Base-by-base conservation (phyloP, 2,888 invertebrate genomes). In the Drosophila longiperda region DNA sequence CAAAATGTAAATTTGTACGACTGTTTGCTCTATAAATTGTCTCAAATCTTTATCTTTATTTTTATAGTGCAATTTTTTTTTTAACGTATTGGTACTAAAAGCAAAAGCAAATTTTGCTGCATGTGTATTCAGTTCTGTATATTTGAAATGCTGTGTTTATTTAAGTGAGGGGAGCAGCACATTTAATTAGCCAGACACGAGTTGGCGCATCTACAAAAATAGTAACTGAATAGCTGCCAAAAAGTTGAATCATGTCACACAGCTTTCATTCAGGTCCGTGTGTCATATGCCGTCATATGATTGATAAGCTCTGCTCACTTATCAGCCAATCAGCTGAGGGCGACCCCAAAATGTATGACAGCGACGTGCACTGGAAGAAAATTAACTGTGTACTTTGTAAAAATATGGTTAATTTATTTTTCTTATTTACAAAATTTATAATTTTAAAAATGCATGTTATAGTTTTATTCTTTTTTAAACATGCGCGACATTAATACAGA, bases 181-280 rank as follows among this genome's bases (percentile, higher is more conserved):
- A 75, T 71, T 59, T 45, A 74, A 71, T 71, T 68, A 63, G 67
- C 38, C 49, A 49, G n/a, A 8, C 29, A 60, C 26, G 54, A 36
- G 15, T 69, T 66, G 61, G 77, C 68, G 58, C 68, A 78, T 80
- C 77, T 54, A 66, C 72, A 48, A 12, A 78, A 78, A 78, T 76
- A 78, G 73, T 40, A 49, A n/a, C n/a, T 48, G 36, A 55, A 26
- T 58, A 70, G 69, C 52, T 70, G 66, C 69, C 52, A 78, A 68
- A 61, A 58, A 50, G 20, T 42, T 62, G 36, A 65, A 49, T 33
- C 33, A 12, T 38, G 26, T 8, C 49, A 62, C 33, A 9, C 20
- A 11, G 38, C 7, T 42, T 69, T 62, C 66, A 36, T 55, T 64
- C 50, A 61, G 45, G 29, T 8, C n/a, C 15, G 48, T 42, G 45